These are phyloP conservation scores for Lerema accius DNA, from an alignment of 1,140 invertebrate genomes.

Conservation along the genomic window DNA sequence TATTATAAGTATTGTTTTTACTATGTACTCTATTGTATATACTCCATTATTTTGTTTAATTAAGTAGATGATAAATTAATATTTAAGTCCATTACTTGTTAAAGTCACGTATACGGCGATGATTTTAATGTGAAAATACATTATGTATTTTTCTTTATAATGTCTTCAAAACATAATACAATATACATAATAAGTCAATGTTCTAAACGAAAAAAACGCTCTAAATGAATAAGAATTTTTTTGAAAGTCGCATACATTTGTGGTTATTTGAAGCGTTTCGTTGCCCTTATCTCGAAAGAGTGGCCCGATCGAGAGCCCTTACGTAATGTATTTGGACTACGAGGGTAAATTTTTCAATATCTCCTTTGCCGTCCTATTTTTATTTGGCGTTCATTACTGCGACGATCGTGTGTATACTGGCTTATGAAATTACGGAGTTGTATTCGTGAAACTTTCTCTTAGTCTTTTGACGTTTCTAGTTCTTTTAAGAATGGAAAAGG, in stretches of 20 bases:
- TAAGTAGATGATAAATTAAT: no score
- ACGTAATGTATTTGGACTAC: constrained; percentile 31
- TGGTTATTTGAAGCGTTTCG: constrained; percentile 22
- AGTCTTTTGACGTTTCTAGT: no score
- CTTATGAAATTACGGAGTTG: background rate
- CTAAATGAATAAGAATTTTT: constrained; percentile 13
- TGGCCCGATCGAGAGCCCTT: constrained; percentile 29
- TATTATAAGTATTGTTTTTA: no score
- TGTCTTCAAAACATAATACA: no score
- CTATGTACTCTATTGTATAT: no score
- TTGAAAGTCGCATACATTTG: constrained; percentile 24
- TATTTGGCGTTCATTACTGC: constrained; percentile 32
- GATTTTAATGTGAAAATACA: no score
- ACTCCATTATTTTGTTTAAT: no score
- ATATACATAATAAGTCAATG: no score
- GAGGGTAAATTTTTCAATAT: constrained; percentile 34
- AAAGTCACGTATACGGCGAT: no score
- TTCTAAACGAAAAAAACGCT: background rate
- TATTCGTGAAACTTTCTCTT: background rate
- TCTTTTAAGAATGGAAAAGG: no score
- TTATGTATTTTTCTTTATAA: no score
- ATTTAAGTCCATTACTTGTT: no score
- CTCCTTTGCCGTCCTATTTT: constrained; percentile 30
- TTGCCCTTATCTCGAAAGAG: constrained; percentile 31
- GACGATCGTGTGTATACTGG: constrained; percentile 23